These are phyloP conservation scores for Enteromius paludinosus DNA, from an alignment of 2,797 vertebrate species.

Conservation along the genomic window DNA sequence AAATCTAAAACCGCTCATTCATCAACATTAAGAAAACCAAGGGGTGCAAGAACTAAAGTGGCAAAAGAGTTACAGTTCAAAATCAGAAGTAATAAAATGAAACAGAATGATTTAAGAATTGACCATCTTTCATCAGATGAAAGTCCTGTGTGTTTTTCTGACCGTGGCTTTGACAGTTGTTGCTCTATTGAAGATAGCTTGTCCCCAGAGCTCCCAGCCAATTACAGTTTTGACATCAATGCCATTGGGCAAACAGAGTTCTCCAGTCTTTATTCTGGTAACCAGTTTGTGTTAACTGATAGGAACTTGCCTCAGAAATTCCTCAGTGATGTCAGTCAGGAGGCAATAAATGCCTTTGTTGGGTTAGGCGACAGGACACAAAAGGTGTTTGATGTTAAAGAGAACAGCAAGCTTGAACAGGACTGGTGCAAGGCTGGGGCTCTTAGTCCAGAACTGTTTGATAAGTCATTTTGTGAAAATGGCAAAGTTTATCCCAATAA, in stretches of 20 bases:
- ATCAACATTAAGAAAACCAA: constrained; percentile 80
- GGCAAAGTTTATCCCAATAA: constrained; percentile 75
- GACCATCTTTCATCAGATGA: constrained; percentile 81
- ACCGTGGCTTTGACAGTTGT: constrained; percentile 91
- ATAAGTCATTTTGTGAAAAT: constrained; percentile 77
- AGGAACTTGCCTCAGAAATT: constrained; percentile 94
- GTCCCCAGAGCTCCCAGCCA: constrained; percentile 91
- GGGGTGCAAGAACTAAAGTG: constrained; percentile 75
- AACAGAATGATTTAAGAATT: constrained; percentile 69
- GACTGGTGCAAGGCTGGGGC: constrained; percentile 75
- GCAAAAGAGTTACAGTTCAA: constrained; percentile 81
- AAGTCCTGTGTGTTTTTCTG: constrained; percentile 85
- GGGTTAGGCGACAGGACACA: constrained; percentile 65
- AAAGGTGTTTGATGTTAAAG: constrained; percentile 58
- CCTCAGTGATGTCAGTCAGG: constrained; percentile 91
- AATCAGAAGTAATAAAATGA: constrained; percentile 78
- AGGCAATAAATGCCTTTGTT: constrained; percentile 75
- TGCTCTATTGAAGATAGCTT: constrained; percentile 94
- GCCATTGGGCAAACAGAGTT: constrained; percentile 91
- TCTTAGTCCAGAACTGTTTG: constrained; percentile 88
- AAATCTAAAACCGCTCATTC: constrained; percentile 78
- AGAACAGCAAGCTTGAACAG: constrained; percentile 62
- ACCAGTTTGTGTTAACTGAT: constrained; percentile 94
- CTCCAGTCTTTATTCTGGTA: constrained; percentile 92
- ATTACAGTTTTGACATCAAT: constrained; percentile 97